These are phyloP conservation scores for Sympetrum striolatum DNA, from an alignment of 2,888 invertebrate species.

Conservation along the genomic window DNA sequence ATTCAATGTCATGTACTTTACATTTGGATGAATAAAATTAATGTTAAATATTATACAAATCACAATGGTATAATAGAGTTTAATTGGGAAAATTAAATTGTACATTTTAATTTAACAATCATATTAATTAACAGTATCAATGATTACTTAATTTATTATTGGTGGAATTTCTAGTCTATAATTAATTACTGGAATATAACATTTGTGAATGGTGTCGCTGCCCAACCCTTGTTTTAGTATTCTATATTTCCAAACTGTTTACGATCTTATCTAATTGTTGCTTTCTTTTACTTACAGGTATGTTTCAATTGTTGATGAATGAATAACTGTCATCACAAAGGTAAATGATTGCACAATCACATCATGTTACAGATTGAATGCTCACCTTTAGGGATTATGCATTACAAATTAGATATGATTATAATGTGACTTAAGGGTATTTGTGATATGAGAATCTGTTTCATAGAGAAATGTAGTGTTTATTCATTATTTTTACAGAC, in stretches of 20 bases:
- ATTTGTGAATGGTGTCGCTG: too few relatives aligned
- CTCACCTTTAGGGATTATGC: not conserved
- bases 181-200: too few relatives aligned
- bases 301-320: not conserved
- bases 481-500: slow-evolving; percentile 35
- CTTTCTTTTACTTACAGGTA: slow-evolving; percentile 5
- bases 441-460: not conserved
- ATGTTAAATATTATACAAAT: too few relatives aligned
- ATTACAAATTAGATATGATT: not conserved
- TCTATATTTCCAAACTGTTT: not conserved
- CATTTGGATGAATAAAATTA: too few relatives aligned
- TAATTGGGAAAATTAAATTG: too few relatives aligned
- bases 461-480: not conserved
- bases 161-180: not conserved
- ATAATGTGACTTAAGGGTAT: not conserved
- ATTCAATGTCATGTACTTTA: too few relatives aligned
- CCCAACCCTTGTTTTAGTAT: too few relatives aligned
- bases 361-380: not conserved
- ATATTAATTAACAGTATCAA: too few relatives aligned
- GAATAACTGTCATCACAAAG: not conserved
- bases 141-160: too few relatives aligned
- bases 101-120: too few relatives aligned
- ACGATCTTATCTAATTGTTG: not conserved
- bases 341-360: not conserved
- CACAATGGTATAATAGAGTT: too few relatives aligned